Base-by-base conservation (phyloP, 1,140 invertebrate species). In the Drosophila auraria region DNA sequence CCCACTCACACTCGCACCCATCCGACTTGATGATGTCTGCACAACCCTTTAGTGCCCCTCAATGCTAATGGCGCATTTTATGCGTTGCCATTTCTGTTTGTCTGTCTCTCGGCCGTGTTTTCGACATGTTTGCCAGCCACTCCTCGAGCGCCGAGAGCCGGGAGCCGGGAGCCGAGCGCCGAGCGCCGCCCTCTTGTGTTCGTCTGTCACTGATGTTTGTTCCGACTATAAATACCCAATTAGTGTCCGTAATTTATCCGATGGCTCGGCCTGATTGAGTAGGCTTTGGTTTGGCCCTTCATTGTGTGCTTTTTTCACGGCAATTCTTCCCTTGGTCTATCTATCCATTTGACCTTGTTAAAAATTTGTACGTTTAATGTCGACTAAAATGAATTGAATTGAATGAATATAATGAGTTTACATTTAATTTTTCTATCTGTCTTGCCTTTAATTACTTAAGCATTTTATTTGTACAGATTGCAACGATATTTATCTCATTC, bases 61-160 rank as follows among this genome's bases (percentile, higher is more conserved):
- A 83, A 74, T 87, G 83, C 83, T 87, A 87, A 87, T 87, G 83
- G 84, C 80, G 72, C 77, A 80, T 87, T 87, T 80, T 87, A 83
- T 87, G 80, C 72, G 71, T 79, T 80, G 77, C 68, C 80, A 83
- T 82, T 87, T 80, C 78, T 80, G 71, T 87, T 70, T 83, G 72
- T 83, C 84, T 80, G 80, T 73, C 69, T 66, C 68, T 79, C 68
- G 36, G 69, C 70, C 71, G 65, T 71, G 68, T 71, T 71, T 70
- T 70, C 78, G 82, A 83, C 82, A 80, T 83, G 82, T 84, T 83
- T 82, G 74, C 78, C 69, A 57, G 61, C 59, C 70, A 74, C 70
- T 80, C 63, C 70, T 65, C 76, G 38, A 50, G 60, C 80, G n/a
- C 20, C 50, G 27, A 33, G 59, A 17, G 40, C 58, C 27, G 33